Evolutionary conservation across 2,888 invertebrate species (phyloP), one percentile per base, ranked within the genome.

Genomic region (Dorcus hopei): DNA sequence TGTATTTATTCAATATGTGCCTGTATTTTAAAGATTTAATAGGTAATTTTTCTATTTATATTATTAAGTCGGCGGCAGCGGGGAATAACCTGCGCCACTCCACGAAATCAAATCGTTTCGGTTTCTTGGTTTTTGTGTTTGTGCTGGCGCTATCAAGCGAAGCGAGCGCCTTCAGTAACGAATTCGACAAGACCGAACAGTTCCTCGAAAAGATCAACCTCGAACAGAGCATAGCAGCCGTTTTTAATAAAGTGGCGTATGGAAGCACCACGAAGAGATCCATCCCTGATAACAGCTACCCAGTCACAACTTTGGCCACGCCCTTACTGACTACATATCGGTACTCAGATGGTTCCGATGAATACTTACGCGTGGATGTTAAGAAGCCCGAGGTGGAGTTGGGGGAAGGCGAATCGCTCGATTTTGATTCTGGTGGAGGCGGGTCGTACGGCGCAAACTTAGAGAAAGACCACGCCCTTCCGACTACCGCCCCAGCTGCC

Each of bases 401-500:
- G 61, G 58, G 60, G 56, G 52, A 69, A 64, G 58, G 67, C 67
- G 14, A 68, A 69, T 52, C 71, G 67, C 69, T 70, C 52, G 68
- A 70, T 51, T 65, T 68, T 38, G 68, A 69, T 38, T 66, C 69
- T 7, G 66, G 77, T 62, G 26, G 26, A 4, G 26, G 26, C 26
- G 26, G 26, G 26, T 33, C 26, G 5, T 89, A 89, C 80, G 89
- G 89, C 71, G 80, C 83, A 49, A 89, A 89, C 75, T 72, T 89
- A 76, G 89, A 89, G 77, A 81, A 87, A 66, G 89, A 89, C 77
- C 89, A 89, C 77, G 88, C 85, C 47, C 74, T 89, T 72, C 89
- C 89, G 14, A 89, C 89, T 63, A 87, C 88, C 58, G 89, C 89
- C 54, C 89, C 89, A 59, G 88, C 88, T 70, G 89, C 89, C n/a